Evolutionary conservation across 2,113 vertebrate genomes (phyloP).

Genomic region (Gavialis gangeticus): DNA sequence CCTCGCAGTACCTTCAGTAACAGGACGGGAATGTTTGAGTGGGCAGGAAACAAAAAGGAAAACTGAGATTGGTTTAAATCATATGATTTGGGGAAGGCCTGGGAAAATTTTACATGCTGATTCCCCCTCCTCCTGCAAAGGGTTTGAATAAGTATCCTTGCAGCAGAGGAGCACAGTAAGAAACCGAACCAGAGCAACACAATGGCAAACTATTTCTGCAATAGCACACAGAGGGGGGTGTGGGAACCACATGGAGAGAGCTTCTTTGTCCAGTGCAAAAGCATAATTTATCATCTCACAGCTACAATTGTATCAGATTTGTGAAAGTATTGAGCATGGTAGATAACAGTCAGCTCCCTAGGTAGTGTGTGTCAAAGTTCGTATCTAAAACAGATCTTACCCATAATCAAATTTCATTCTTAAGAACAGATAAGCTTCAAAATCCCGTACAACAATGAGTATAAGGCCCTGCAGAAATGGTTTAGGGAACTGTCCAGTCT

Average conservation of each 20-base stretch:
- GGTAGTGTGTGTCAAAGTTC: neutral
- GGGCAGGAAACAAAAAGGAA: neutral
- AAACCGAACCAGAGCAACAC: neutral
- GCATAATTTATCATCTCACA: neutral
- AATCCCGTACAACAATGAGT: neutral
- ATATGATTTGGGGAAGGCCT: neutral
- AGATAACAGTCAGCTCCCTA: neutral
- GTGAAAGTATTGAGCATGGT: neutral
- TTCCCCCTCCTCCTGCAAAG: rapidly evolving
- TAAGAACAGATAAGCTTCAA: slow-evolving; percentile 6
- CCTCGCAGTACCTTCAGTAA: neutral
- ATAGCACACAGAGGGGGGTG: neutral
- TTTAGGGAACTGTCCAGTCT: slow-evolving; percentile 34
- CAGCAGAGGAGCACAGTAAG: neutral
- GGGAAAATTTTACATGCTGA: neutral
- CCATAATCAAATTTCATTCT: slow-evolving; percentile 24
- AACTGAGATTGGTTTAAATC: neutral
- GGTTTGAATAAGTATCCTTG: neutral
- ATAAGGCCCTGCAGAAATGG: neutral
- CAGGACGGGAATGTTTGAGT: neutral
- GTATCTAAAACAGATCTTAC: neutral
- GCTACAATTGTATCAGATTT: rapidly evolving
- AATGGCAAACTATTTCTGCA: neutral
- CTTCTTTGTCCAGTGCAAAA: neutral
- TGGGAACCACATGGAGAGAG: neutral